Evolutionary conservation across 2,888 invertebrate species (phyloP), one percentile per base, ranked within the genome.

Genomic region (Aporophyla lueneburgensis): DNA sequence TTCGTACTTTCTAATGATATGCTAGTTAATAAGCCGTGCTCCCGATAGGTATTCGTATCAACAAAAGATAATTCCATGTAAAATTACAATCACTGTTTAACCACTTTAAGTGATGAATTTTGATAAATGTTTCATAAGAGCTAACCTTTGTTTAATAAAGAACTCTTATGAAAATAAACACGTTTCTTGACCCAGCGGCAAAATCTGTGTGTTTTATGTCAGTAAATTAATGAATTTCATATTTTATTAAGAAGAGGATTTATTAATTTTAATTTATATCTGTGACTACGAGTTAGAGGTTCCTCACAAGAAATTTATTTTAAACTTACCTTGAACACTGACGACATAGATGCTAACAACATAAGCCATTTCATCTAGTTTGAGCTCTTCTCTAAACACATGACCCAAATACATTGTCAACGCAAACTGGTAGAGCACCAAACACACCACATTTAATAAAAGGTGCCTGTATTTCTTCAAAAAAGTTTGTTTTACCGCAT

Each of bases 331-430:
- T 85, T 92, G 92, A 6, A 83, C 80, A 66, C 79, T 74, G 33
- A 91, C 80, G 1, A 88, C 85, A 27, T 87, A 87, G 10, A 90
- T 71, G 21, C 91, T 88, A 0, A 90, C 78, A 4, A 89, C 74
- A 53, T 84, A 86, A 2, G 87, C 85, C 40, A 91, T 46, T 61
- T 90, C 86, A 0, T 86, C 85, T 43, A 91, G 24, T 10, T 77
- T 75, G 27, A 90, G 53, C 0, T 87, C 76, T 0, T 80, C 89
- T 16, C 70, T 69, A 40, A 88, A 86, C 5, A 85, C 69, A 14
- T 86, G 81, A 12, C 56, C 49, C 49, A 88, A 78, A 71, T 88
- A 87, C 7, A 86, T 62, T 5, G 84, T 80, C 21, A 89, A 71
- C 0, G 86, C 80, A 3, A 73, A 2, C 61, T 81, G 65, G 71